Percentiles rank a stretch among this genome's conserved stretches.
These are phyloP conservation scores for Neolamprologus toae DNA, from an alignment of 2,113 vertebrate genomes.

Conservation along the genomic window DNA sequence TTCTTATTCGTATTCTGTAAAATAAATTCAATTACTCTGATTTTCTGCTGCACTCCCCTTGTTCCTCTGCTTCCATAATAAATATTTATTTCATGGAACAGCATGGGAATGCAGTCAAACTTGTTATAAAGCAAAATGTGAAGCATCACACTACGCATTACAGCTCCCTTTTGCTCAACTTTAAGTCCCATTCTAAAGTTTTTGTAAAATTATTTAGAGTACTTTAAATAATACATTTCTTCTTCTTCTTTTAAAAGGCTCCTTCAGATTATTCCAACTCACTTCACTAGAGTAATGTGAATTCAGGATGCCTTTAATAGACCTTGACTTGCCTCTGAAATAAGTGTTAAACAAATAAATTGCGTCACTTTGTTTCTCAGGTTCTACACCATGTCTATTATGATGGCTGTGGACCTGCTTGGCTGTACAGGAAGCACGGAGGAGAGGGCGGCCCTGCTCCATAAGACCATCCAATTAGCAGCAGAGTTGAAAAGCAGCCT, in stretches of 20 bases:
- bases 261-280: neutral
- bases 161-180: neutral
- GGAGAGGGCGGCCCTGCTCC: constrained; percentile 87
- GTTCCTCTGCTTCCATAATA: neutral
- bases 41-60: neutral
- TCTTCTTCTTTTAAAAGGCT: neutral
- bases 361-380: constrained; percentile 46
- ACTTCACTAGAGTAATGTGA: neutral
- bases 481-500: constrained; percentile 90
- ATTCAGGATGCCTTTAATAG: neutral
- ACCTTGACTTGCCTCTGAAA: neutral
- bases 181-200: neutral
- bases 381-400: constrained; percentile 98
- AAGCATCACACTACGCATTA: neutral
- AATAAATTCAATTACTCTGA: neutral
- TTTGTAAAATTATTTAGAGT: neutral
- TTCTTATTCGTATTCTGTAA: neutral
- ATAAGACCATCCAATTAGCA: constrained; percentile 96
- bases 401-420: constrained; percentile 93
- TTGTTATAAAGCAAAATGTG: neutral
- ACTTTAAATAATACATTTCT: neutral
- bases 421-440: constrained; percentile 92
- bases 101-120: neutral
- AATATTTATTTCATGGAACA: neutral
- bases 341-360: neutral